Conservation (phyloP, 2,797 vertebrate species). For the Apodemus agrarius region DNA sequence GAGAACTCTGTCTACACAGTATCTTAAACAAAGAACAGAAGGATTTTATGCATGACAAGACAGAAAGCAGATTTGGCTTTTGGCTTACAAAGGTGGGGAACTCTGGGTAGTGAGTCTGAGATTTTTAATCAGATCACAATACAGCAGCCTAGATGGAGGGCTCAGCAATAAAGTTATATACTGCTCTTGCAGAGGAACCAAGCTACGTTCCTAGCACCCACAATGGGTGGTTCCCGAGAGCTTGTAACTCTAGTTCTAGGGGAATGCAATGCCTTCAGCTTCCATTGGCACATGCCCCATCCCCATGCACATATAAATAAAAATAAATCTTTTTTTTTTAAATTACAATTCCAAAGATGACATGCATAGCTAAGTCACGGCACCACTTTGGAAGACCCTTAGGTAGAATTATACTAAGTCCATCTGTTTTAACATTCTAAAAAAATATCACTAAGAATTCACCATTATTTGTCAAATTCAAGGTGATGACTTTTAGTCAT, state of each 20-base stretch:
- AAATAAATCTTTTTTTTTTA: background rate
- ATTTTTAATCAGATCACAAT: constrained; percentile 35
- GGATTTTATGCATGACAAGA: background rate
- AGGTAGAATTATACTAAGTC: background rate
- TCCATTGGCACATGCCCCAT: background rate
- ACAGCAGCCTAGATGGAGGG: background rate
- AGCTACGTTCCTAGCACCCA: background rate
- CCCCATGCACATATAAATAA: background rate
- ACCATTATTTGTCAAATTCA: constrained; percentile 46
- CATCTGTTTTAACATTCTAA: constrained; percentile 34
- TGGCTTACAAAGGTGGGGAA: background rate
- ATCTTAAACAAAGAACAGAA: background rate
- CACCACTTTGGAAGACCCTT: background rate
- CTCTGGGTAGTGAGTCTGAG: background rate
- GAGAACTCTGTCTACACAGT: background rate
- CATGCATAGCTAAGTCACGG: background rate
- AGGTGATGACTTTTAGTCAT: background rate
- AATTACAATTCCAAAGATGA: constrained; percentile 37
- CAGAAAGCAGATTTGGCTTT: background rate
- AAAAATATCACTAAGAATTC: constrained; percentile 23
- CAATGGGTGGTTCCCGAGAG: background rate
- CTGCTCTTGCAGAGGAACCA: background rate
- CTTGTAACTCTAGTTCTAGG: background rate
- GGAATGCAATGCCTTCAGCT: background rate
- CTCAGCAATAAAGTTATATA: background rate